Evolutionary conservation across 2,797 vertebrate species (phyloP).

Genomic region (Hyperoplus immaculatus): DNA sequence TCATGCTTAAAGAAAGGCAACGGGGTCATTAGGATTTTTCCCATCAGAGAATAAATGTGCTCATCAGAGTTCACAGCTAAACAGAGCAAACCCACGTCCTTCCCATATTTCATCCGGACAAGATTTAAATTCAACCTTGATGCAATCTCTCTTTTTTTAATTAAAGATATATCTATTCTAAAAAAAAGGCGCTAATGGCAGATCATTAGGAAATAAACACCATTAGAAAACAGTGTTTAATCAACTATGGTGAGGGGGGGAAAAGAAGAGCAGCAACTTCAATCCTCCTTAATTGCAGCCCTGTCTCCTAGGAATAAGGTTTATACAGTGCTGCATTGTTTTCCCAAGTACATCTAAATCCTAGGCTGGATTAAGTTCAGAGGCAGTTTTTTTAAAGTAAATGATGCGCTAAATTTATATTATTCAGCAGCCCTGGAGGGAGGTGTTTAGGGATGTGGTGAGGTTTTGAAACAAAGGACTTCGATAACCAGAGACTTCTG

Average conservation of each 20-base stretch:
- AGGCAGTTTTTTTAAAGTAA: not conserved
- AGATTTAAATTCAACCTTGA: slow-evolving; percentile 20
- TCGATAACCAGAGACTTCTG: no score
- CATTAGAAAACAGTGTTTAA: slow-evolving; percentile 11
- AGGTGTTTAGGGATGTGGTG: no score
- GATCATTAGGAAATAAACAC: slow-evolving; percentile 12
- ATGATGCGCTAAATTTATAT: not conserved
- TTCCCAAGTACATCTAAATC: not conserved
- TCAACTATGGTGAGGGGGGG: not conserved
- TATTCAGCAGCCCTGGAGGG: not conserved
- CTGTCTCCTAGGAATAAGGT: not conserved
- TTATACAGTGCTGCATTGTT: not conserved
- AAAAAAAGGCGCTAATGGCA: slow-evolving; percentile 6
- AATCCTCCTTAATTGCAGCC: not conserved
- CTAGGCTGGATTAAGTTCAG: not conserved
- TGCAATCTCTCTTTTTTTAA: slow-evolving; percentile 41
- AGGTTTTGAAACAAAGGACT: no score
- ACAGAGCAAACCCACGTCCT: not conserved
- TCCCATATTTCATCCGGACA: slow-evolving; percentile 9
- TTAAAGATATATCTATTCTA: slow-evolving; percentile 17
- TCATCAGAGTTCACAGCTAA: slow-evolving; percentile 36
- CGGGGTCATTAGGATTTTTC: slow-evolving; percentile 15
- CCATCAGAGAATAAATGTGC: slow-evolving; percentile 8
- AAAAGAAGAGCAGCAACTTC: not conserved
- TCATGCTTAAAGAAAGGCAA: not conserved